These are phyloP conservation scores for Rhagium mordax DNA, from an alignment of 2,888 invertebrate genomes.

Conservation along the genomic window DNA sequence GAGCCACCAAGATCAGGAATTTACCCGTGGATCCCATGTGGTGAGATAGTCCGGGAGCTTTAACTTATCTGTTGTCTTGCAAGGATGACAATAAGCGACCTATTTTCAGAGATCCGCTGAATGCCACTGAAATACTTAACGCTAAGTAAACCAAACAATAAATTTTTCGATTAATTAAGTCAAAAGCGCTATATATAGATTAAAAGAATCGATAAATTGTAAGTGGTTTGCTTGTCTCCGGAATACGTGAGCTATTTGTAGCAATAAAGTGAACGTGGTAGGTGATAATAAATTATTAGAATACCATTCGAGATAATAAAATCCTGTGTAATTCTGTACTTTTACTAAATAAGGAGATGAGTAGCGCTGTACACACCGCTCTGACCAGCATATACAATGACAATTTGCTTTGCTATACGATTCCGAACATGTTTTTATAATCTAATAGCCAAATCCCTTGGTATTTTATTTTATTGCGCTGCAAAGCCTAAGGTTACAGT, in stretches of 20 bases:
- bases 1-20: no score
- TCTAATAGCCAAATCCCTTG: slow-evolving; percentile 39
- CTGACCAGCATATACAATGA: slow-evolving; percentile 45
- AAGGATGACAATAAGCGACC: no score
- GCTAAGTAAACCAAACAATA: slow-evolving; percentile 10
- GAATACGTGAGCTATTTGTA: slow-evolving; percentile 38
- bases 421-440: slow-evolving; percentile 46
- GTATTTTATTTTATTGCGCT: slow-evolving; percentile 29
- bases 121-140: not conserved
- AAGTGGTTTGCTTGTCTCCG: slow-evolving; percentile 29
- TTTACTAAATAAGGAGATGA: slow-evolving; percentile 47
- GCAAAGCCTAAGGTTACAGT: slow-evolving; percentile 4
- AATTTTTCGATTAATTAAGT: slow-evolving; percentile 34
- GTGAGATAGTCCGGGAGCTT: no score
- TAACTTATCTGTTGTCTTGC: no score
- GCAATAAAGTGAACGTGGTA: slow-evolving; percentile 37
- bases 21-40: no score
- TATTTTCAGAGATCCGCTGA: not conserved
- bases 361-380: slow-evolving; percentile 39
- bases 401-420: slow-evolving; percentile 41
- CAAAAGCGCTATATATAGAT: slow-evolving; percentile 31
- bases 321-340: slow-evolving; percentile 45
- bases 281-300: slow-evolving; percentile 48
- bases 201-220: slow-evolving; percentile 28
- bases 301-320: slow-evolving; percentile 47